These are phyloP conservation scores for Epinephelus coioides DNA, from an alignment of 2,797 vertebrate species.

Conservation along the genomic window DNA sequence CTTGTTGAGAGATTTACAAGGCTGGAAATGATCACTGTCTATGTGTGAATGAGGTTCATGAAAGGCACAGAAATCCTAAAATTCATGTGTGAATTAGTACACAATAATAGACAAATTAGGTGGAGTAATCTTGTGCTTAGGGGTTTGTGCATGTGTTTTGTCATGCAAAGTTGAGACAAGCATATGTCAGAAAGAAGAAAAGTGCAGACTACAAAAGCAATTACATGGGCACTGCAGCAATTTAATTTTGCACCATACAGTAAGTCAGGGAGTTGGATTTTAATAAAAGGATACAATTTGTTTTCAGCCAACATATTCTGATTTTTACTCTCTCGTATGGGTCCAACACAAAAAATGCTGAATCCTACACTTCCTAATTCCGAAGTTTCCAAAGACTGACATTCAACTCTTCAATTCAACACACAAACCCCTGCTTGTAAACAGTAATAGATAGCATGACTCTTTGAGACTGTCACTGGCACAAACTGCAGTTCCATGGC, in stretches of 20 bases:
- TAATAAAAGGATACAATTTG: neutral
- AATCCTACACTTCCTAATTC: neutral
- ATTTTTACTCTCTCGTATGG: neutral
- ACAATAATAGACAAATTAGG: neutral
- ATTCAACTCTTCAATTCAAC: too few species aligned
- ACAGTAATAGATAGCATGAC: too few species aligned
- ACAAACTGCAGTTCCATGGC: too few species aligned
- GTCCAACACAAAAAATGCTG: neutral
- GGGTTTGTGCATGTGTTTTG: neutral
- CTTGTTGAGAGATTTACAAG: constrained; percentile 28
- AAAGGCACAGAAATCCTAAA: neutral
- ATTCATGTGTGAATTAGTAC: neutral
- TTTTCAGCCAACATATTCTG: neutral
- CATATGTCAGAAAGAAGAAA: neutral
- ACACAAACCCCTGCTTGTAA: too few species aligned
- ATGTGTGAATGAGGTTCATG: neutral
- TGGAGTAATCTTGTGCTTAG: neutral
- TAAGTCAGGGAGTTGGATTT: neutral
- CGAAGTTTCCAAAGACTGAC: neutral
- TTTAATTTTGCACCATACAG: constrained; percentile 1
- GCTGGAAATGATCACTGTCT: constrained; percentile 2
- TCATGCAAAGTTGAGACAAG: constrained; percentile 10
- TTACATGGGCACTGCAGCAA: neutral
- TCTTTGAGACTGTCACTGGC: too few species aligned
- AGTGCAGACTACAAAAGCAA: neutral